Percentiles rank a stretch among this genome's conserved stretches.
These are phyloP conservation scores for Prorops nasuta DNA, from an alignment of 1,140 invertebrate genomes.

Conservation along the genomic window DNA sequence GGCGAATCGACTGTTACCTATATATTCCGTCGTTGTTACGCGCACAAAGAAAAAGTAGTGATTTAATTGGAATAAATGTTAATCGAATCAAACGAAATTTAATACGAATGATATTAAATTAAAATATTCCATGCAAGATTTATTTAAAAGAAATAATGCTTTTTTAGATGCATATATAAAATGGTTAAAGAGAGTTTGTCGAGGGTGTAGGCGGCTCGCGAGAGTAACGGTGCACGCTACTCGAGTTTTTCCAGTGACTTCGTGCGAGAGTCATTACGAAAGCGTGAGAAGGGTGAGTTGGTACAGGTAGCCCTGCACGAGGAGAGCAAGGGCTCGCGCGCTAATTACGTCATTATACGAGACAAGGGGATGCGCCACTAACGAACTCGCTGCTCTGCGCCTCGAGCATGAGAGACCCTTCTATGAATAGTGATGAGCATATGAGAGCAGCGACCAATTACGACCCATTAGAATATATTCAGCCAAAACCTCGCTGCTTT, in stretches of 20 bases:
- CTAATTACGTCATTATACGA: constrained; percentile 52
- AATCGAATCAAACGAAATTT: no score
- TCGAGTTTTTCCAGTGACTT: constrained; percentile 28
- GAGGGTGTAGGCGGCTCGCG: no score
- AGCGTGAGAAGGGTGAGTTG: constrained; percentile 34
- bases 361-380: constrained; percentile 35
- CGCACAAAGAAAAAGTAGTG: no score
- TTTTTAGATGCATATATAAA: no score
- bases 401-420: constrained; percentile 29
- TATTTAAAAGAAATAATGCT: no score
- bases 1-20: no score
- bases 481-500: constrained; percentile 11
- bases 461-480: constrained; percentile 32
- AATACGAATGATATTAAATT: no score
- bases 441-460: constrained; percentile 40
- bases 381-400: constrained; percentile 37
- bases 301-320: constrained; percentile 28
- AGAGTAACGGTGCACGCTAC: constrained; percentile 30
- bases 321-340: constrained; percentile 22
- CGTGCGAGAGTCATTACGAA: constrained; percentile 32
- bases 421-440: constrained; percentile 54
- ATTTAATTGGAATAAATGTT: no score
- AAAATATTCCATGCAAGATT: no score
- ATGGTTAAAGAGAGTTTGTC: no score
- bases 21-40: no score